A percentile compares a stretch with the other conserved stretches of the same genome.
Evolutionary conservation across 2,113 vertebrate genomes (phyloP).

Genomic region (Chionomys nivalis): DNA sequence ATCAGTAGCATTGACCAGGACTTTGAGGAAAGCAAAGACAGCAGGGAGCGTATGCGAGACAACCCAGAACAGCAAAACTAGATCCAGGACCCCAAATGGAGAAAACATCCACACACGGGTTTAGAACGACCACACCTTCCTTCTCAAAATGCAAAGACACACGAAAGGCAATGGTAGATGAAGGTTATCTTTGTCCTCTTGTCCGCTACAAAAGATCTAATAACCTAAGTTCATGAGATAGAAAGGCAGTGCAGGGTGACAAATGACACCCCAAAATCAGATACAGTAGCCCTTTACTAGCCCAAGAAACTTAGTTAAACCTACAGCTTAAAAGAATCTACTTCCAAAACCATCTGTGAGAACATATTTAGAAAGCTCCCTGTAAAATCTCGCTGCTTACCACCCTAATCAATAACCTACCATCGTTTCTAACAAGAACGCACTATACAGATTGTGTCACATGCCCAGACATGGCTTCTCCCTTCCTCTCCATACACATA

Average conservation of each 20-base stretch:
- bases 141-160: not conserved
- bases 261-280: not conserved
- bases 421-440: not conserved
- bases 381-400: not conserved
- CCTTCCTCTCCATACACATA: not conserved
- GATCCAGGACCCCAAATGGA: not conserved
- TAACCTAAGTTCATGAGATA: not conserved
- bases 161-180: not conserved
- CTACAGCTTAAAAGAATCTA: not conserved
- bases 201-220: conserved; percentile 1
- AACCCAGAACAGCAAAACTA: not conserved
- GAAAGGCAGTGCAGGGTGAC: not conserved
- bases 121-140: not conserved
- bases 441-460: not conserved
- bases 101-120: not conserved
- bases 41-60: not conserved
- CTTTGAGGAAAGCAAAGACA: not conserved
- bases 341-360: not conserved
- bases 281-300: not conserved
- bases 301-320: not conserved
- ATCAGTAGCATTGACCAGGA: not conserved
- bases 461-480: not conserved
- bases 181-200: not conserved
- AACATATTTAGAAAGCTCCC: not conserved
- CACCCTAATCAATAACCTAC: not conserved